Conservation (phyloP, 1,140 invertebrate species). For the Drosophila paulistorum region DNA sequence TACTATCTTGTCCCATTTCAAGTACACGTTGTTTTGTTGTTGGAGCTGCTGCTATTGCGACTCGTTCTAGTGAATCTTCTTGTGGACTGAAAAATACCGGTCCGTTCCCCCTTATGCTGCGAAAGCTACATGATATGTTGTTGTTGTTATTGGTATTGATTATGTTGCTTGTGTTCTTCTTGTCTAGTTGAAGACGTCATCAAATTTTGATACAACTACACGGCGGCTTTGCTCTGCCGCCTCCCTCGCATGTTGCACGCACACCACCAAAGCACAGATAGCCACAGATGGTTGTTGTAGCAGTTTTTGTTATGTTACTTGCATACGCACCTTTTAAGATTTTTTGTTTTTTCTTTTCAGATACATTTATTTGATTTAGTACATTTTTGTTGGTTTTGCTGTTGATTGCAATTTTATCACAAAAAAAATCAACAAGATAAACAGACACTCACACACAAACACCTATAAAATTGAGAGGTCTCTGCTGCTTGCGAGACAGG, state of each 20-base stretch:
- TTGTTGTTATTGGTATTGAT: constrained; percentile 42
- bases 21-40: constrained; percentile 5
- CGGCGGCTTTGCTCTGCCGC: constrained; percentile 64
- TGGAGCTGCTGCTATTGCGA: background rate
- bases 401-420: constrained; percentile 79
- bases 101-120: constrained; percentile 38
- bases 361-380: constrained; percentile 55
- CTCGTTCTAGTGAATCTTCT: background rate
- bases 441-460: constrained; percentile 46
- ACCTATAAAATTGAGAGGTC: constrained; percentile 36
- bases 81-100: constrained; percentile 45
- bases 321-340: constrained; percentile 70
- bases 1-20: background rate
- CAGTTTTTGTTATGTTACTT: constrained; percentile 40
- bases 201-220: constrained; percentile 58
- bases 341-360: constrained; percentile 46
- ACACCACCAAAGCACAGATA: constrained; percentile 3
- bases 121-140: constrained; percentile 11
- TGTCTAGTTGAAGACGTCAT: constrained; percentile 72
- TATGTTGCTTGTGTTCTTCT: constrained; percentile 46
- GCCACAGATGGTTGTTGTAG: constrained; percentile 47
- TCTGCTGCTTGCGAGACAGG: constrained; percentile 43
- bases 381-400: constrained; percentile 64
- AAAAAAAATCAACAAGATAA: constrained; percentile 71
- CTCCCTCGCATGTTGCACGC: constrained; percentile 42